phyloP scores from a whole-genome alignment of 2,113 vertebrate species.

The Riparia riparia region DNA sequence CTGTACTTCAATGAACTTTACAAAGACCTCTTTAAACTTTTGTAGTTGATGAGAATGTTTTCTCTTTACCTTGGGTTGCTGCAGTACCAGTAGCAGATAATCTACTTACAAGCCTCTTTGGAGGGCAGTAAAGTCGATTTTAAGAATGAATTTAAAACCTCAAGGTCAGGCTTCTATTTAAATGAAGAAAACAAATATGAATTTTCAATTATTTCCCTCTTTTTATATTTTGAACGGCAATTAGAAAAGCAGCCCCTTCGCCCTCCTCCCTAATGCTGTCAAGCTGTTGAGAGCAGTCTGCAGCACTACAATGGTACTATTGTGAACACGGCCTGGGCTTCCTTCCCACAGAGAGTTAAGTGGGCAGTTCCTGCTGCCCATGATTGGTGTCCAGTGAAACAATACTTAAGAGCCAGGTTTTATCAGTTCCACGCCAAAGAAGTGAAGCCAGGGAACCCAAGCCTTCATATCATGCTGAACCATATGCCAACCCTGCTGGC shows the following conservation, averaged over 20 bases:
- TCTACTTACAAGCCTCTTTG: background rate
- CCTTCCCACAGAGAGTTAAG: slow-evolving; percentile 88
- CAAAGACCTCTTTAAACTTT: background rate
- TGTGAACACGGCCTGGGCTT: slow-evolving; percentile 89
- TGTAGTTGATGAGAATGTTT: background rate
- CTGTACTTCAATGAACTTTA: background rate
- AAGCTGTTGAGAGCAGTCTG: slow-evolving; percentile 88
- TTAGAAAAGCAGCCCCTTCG: slow-evolving; percentile 80
- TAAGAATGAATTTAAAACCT: slow-evolving; percentile 17
- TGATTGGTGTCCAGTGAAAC: slow-evolving; percentile 87
- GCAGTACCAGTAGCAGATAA: background rate
- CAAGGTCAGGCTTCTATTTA: slow-evolving; percentile 29
- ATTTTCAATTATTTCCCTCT: slow-evolving; percentile 65
- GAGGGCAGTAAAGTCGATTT: background rate
- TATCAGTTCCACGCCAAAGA: slow-evolving; percentile 91
- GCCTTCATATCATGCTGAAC: slow-evolving; percentile 92
- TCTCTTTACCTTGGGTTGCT: background rate
- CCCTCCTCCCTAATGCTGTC: slow-evolving; percentile 75
- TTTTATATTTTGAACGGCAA: slow-evolving; percentile 81
- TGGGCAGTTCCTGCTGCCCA: slow-evolving; percentile 84
- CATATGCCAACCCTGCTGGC: slow-evolving; percentile 97
- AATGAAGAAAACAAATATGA: slow-evolving; percentile 72
- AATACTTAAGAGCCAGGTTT: slow-evolving; percentile 94
- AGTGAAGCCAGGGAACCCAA: slow-evolving; percentile 86
- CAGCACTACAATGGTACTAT: slow-evolving; percentile 89